Evolutionary conservation across 53 echinoderm and acorn worm genomes (phyloP), one percentile per base, ranked within the genome.

Genomic region (Mesocentrotus franciscanus): DNA sequence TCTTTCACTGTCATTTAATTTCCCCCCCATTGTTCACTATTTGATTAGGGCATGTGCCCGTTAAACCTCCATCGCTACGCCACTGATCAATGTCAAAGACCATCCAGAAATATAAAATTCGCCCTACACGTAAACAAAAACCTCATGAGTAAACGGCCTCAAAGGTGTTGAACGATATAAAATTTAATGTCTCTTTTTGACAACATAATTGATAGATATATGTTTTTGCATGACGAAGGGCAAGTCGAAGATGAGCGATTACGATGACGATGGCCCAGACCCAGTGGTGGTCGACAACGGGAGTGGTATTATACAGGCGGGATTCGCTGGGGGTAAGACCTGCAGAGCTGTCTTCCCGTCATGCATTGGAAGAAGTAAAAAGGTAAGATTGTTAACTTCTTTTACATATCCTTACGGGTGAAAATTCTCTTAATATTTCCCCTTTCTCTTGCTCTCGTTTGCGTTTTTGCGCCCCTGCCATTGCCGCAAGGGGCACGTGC

Each of bases 241-340:
- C 15, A 39, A 20, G 71, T 36, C 89, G 26, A 27, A n/a, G 60
- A 89, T 91, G 62, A 68, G 17, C 32, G 29, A 29, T 64, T 90
- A 95, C n/a, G 95, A 95, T 18, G 95, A 95, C 8, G 95, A 95
- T 15, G 95, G 75, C n/a, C 95, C 95, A 26, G 90, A 87, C 90
- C 14, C 90, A 18, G 12, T 95, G 71, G 89, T 95, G 35, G n/a
- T 95, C 55, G 95, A 95, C 90, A 95, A 95, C 66, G 95, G 95
- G 35, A 95, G 71, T 70, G 95, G 90, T 17, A 71, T 2, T 20
- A 89, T 87, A 9, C 60, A 95, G 72, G 95, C 95, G 13, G 95
- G 95, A 71, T 71, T 95, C 49, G 95, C 95, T 20, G 90, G 95
- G 18, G 49, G 61, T 30, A 90, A 95, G 27, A 89, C 90, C 0